Base-by-base conservation (phyloP, 1,140 invertebrate species). In the Anadara kagoshimensis region DNA sequence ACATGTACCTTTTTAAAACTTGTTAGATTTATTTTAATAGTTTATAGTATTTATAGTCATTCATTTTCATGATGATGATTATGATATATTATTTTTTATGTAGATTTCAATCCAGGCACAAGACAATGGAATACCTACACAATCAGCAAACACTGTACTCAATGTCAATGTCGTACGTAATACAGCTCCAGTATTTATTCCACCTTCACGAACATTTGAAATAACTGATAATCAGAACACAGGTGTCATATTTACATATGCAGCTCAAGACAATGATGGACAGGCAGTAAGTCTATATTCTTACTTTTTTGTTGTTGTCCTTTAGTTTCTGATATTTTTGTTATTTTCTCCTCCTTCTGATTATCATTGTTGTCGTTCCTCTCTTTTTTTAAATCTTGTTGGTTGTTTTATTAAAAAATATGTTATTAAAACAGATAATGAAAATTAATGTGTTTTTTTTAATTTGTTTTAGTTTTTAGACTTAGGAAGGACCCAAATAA, bases 41-140 rank as follows among this genome's bases (percentile, higher is more conserved):
- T n/a, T n/a, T n/a, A n/a, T n/a, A n/a, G n/a, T n/a, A n/a, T n/a
- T n/a, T n/a, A n/a, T n/a, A n/a, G n/a, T n/a, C n/a, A n/a, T n/a
- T n/a, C n/a, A n/a, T n/a, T n/a, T 36, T 7, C 29, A 36, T 36
- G 2, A 3, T 36, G 29, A 36, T 36, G 11, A 54, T 97, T 96
- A 87, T 18, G 10, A 14, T 14, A 41, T 5, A 18, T 29, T 41
- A 59, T 12, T 64, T 71, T 16, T 61, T 57, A 14, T 65, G 3
- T 92, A 94, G 86, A 93, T 98, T 69, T 90, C 92, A 69, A 93
- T 98, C 0, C 90, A 96, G 14, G 96, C 96, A 4, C 94, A 92
- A 87, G 96, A 98, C 90, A 94, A 96, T 90, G 96, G 96, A 20
- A 93, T 92, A 76, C 96, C 96, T 14, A 92, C 94, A 0, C 94